These are phyloP conservation scores for Periparus ater DNA, from an alignment of 2,797 vertebrate species.

Conservation along the genomic window DNA sequence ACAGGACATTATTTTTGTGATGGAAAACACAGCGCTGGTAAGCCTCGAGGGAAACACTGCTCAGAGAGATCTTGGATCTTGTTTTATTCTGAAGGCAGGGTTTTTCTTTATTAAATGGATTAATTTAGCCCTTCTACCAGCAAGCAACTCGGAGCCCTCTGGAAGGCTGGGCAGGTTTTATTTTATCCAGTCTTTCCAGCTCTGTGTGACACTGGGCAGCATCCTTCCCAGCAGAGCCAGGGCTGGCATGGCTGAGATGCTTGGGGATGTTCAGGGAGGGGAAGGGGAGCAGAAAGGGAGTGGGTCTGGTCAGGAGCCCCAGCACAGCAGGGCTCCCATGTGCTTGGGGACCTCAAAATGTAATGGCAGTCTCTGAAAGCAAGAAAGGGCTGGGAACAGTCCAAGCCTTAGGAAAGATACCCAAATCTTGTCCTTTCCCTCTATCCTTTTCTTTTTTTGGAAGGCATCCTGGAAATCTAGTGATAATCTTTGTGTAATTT, in stretches of 20 bases:
- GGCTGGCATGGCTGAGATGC: background rate
- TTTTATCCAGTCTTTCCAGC: background rate
- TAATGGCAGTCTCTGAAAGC: background rate
- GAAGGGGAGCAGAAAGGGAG: background rate
- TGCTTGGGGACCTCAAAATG: too few species aligned
- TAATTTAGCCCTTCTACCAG: constrained; percentile 43
- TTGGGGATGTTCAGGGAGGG: background rate
- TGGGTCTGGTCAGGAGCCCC: background rate
- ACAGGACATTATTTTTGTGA: constrained; percentile 74
- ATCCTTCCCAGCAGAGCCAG: background rate
- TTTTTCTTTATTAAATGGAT: constrained; percentile 38
- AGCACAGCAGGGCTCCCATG: rapidly evolving
- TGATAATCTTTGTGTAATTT: constrained; percentile 19
- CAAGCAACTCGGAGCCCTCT: background rate
- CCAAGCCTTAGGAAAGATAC: background rate
- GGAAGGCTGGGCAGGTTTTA: background rate
- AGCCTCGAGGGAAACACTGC: constrained; percentile 65
- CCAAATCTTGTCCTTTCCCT: background rate
- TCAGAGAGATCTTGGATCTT: constrained; percentile 48
- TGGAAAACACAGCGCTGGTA: constrained; percentile 65
- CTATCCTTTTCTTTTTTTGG: background rate
- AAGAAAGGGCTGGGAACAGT: background rate
- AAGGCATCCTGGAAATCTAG: background rate
- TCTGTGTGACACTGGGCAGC: background rate
- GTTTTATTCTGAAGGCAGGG: background rate